phyloP scores from a whole-genome alignment of 1,140 invertebrate species.

The Bombus huntii region DNA sequence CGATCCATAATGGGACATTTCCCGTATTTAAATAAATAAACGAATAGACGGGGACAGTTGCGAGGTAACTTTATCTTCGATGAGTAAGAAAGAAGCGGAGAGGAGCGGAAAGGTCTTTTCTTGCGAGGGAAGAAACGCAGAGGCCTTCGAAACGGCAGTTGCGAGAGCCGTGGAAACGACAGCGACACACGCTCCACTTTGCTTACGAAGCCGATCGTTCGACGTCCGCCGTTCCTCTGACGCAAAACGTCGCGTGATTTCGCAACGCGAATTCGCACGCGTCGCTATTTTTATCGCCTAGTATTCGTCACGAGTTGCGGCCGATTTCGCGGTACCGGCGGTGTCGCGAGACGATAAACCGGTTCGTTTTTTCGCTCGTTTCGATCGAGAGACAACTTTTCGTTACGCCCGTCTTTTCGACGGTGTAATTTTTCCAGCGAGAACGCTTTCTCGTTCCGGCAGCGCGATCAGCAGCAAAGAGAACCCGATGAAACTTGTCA shows the following conservation, averaged over 20 bases:
- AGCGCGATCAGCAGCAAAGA: slow-evolving; percentile 24
- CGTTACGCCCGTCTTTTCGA: not conserved
- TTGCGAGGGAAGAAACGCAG: too few species aligned
- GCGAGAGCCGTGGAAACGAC: too few species aligned
- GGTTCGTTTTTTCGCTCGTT: not conserved
- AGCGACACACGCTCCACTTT: not conserved
- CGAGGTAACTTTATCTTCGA: too few species aligned
- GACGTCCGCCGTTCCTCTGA: not conserved
- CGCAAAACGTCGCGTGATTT: not conserved
- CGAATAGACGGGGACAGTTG: too few species aligned
- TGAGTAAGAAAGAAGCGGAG: too few species aligned
- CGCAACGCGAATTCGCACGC: slow-evolving; percentile 3
- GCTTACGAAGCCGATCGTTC: not conserved
- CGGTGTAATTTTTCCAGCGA: not conserved
- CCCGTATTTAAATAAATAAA: too few species aligned
- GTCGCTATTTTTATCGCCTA: not conserved
- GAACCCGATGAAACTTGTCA: slow-evolving; percentile 68
- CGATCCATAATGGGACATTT: too few species aligned
- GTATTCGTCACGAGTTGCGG: not conserved
- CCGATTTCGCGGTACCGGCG: not conserved
- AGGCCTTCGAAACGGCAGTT: too few species aligned
- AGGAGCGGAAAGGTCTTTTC: too few species aligned
- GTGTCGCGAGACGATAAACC: not conserved
- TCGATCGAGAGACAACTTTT: not conserved
- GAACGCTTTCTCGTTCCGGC: slow-evolving; percentile 2